phyloP scores from a whole-genome alignment of 2,113 vertebrate genomes.

The Gracilinanus agilis region DNA sequence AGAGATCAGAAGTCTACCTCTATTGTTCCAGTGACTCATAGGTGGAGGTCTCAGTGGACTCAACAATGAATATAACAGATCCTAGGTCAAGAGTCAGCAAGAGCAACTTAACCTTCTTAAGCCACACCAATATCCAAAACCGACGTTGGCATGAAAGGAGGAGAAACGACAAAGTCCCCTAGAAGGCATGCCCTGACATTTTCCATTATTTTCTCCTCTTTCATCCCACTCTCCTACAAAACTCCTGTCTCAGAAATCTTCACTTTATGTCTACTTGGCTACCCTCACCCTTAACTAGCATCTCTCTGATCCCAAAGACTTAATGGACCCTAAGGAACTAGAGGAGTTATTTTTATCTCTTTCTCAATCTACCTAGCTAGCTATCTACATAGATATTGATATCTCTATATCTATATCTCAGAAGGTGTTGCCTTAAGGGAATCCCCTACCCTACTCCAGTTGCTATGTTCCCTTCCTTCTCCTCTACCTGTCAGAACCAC shows the following conservation, averaged over 20 bases:
- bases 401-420: background rate
- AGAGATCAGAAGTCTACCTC: background rate
- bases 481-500: too few species aligned
- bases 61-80: background rate
- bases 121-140: background rate
- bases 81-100: background rate
- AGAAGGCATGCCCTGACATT: background rate
- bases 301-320: background rate
- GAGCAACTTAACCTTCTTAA: background rate
- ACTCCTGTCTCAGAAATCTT: background rate
- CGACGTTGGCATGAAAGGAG: background rate
- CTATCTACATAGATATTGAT: background rate
- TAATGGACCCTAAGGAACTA: background rate
- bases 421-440: too few species aligned
- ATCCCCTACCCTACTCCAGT: too few species aligned
- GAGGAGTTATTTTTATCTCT: background rate
- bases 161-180: background rate
- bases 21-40: background rate
- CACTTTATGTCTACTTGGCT: background rate
- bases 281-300: background rate
- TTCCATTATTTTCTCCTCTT: background rate
- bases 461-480: too few species aligned
- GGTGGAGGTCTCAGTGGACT: background rate
- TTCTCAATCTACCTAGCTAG: background rate
- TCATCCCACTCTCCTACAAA: background rate